Evolutionary conservation across 2,888 invertebrate species (phyloP), one percentile per base, ranked within the genome.

Genomic region (Drosophila prostipennis): DNA sequence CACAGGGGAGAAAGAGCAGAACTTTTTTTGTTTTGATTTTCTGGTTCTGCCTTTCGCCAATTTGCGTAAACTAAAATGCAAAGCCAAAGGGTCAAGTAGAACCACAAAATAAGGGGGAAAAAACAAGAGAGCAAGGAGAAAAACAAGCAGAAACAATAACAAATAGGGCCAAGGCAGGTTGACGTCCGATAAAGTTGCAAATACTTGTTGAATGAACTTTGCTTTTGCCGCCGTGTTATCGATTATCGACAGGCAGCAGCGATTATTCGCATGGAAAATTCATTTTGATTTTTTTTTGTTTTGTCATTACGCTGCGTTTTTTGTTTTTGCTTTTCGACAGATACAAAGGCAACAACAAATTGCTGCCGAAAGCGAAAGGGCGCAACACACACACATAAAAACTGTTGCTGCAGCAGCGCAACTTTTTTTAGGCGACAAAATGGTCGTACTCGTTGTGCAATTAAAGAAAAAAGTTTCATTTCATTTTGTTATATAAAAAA

Each of bases 361-460:
- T 72, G 69, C 69, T 79, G 74, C 86, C 78, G 88, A 83, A 83
- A 83, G 88, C 88, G 83, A 83, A 83, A 83, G 88, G 87, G 87
- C 85, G 79, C 72, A 64, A 69, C 61, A 72, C 39, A 42, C 54
- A 14, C 26, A 29, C 14, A 19, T 55, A 61, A 57, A 58, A 58
- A 64, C 61, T 59, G 53, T 53, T 59, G 56, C 51, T 65, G 59
- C 42, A 53, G 57, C 58, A 57, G 71, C 53, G 68, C 70, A 65
- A 69, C 65, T 68, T 58, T 79, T 72, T 64, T 16, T 72, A 84
- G 81, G 79, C 81, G 81, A 79, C 81, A 61, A 84, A 60, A 72
- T 77, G 60, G 79, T 84, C 63, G 1, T n/a, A 39, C 69, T 58
- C 51, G 32, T 49, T 63, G 70, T 48, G 56, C 59, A 23, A 54